Conservation (phyloP, 2,113 vertebrate species). For the Pachyramphus minor region DNA sequence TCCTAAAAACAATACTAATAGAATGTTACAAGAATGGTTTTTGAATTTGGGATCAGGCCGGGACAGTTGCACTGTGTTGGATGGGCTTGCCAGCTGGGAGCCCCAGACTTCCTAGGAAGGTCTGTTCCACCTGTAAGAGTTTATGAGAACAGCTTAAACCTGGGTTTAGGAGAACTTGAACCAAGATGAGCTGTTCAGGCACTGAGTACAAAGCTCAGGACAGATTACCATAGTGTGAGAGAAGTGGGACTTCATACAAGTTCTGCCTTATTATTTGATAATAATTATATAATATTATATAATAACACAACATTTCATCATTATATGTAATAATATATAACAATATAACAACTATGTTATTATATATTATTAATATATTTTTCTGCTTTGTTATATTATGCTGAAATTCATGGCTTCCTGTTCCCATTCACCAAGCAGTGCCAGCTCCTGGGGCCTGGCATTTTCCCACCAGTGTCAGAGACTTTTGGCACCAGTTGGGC, state of each 20-base stretch:
- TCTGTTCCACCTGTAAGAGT: neutral
- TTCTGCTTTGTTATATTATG: neutral
- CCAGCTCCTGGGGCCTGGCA: neutral
- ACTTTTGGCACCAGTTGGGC: neutral
- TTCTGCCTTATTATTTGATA: neutral
- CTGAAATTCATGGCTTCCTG: neutral
- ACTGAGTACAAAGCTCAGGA: neutral
- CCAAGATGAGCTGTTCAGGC: neutral
- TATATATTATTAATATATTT: neutral
- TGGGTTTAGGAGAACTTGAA: neutral
- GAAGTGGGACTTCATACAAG: neutral
- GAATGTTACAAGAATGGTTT: neutral
- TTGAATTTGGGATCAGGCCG: neutral
- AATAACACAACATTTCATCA: neutral
- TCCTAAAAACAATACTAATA: neutral
- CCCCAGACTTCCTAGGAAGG: neutral
- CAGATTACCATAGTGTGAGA: neutral
- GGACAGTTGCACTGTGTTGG: neutral
- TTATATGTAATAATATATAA: neutral
- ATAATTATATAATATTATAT: neutral
- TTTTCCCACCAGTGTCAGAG: neutral
- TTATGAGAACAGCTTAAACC: neutral
- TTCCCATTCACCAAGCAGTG: neutral
- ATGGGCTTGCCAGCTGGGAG: neutral
- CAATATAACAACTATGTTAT: neutral